These are phyloP conservation scores for Dicycla oo DNA, from an alignment of 2,888 invertebrate genomes.

Conservation along the genomic window DNA sequence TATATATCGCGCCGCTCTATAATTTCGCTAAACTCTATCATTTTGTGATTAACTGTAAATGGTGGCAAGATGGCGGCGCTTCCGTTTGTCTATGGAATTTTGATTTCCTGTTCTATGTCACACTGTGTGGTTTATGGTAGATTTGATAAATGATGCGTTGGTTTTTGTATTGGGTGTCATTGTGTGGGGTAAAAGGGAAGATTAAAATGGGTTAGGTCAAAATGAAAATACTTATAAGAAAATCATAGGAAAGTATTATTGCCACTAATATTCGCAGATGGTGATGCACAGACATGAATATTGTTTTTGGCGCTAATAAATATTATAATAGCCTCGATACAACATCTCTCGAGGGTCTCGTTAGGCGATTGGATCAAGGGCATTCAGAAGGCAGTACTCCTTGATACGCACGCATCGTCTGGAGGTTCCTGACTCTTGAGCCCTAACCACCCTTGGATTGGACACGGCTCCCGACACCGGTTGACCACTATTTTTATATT, in stretches of 20 bases:
- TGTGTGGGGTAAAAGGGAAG: conserved; percentile 47
- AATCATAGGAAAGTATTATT: too few relatives aligned
- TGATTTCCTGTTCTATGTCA: conserved; percentile 60
- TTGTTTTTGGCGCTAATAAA: too few relatives aligned
- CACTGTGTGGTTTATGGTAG: conserved; percentile 58
- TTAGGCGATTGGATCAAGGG: too few relatives aligned
- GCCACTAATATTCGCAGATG: too few relatives aligned
- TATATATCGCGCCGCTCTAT: conserved; percentile 78
- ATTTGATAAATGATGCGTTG: conserved; percentile 46
- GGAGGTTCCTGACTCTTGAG: not conserved
- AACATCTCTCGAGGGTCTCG: too few relatives aligned
- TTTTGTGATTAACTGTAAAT: conserved; percentile 72
- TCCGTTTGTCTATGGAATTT: conserved; percentile 71
- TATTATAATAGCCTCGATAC: too few relatives aligned
- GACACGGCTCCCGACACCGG: too few relatives aligned
- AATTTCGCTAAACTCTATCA: conserved; percentile 82
- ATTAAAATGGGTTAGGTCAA: not conserved
- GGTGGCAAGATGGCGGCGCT: conserved; percentile 64
- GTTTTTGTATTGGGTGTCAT: conserved; percentile 16
- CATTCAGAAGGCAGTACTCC: too few relatives aligned
- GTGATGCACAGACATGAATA: too few relatives aligned
- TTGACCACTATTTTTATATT: not conserved
- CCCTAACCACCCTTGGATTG: too few relatives aligned
- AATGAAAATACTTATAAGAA: not conserved
- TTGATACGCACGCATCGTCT: not conserved